Evolutionary conservation across 2,888 invertebrate species (phyloP).

Genomic region (Fragum fragum): DNA sequence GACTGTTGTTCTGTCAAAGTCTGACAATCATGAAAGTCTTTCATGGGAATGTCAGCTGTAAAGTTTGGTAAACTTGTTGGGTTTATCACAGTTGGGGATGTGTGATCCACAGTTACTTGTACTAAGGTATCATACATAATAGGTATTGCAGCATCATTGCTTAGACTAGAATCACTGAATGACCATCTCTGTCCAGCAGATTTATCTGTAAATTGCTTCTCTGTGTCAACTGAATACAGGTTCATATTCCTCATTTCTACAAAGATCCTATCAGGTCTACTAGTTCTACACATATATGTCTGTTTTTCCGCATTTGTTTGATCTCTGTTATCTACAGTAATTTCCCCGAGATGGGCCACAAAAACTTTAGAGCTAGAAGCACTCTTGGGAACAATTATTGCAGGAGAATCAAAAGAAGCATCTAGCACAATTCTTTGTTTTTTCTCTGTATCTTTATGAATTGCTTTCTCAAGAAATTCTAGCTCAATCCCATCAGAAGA

Average conservation of each 20-base stretch:
- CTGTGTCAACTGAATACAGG: constrained; percentile 92
- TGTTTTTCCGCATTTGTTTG: constrained; percentile 21
- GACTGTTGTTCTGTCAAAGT: constrained; percentile 43
- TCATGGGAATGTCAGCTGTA: constrained; percentile 29
- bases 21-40: constrained; percentile 36
- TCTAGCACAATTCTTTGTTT: constrained; percentile 61
- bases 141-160: constrained; percentile 92
- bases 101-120: constrained; percentile 90
- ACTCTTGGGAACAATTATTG: constrained; percentile 94
- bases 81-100: constrained; percentile 71
- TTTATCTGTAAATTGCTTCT: constrained; percentile 18
- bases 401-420: constrained; percentile 95
- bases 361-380: constrained; percentile 93
- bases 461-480: constrained; percentile 53
- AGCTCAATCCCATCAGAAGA: constrained; percentile 51
- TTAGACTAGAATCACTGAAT: constrained; percentile 52
- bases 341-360: constrained; percentile 97
- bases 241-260: constrained; percentile 92
- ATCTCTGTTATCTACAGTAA: constrained; percentile 88
- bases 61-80: constrained; percentile 72
- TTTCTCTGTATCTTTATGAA: constrained; percentile 34
- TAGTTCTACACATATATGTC: constrained; percentile 35
- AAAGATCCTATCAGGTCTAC: constrained; percentile 57
- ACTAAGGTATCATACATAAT: constrained; percentile 96
- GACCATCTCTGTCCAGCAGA: constrained; percentile 35